Base-by-base conservation (phyloP, 2,797 vertebrate species). In the Melanotaenia parkinsoni region DNA sequence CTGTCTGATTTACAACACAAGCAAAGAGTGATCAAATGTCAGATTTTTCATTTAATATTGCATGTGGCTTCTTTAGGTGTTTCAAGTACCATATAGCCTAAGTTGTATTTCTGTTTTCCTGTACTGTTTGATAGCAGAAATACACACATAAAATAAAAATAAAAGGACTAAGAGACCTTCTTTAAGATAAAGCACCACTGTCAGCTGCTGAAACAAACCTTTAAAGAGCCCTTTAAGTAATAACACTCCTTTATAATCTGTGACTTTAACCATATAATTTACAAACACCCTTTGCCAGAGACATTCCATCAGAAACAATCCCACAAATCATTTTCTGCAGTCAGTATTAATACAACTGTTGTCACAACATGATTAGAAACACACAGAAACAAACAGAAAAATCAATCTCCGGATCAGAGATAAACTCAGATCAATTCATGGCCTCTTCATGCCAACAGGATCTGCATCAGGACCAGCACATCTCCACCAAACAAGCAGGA, bases 251-350 rank as follows among this genome's bases (percentile, higher is more conserved):
- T 56, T 38, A 50, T 24, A 51, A 53, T 18, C 53, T 43, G 56
- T 10, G 16, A 38, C 60, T 50, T 53, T 28, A 47, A 62, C 33
- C 32, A 33, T 47, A 30, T 76, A 60, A 83, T 84, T 81, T 75
- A 80, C 60, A 53, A 81, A 58, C 79, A 79, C 16, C 51, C 71
- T 72, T 66, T 3, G 58, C 69, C 64, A 70, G 73, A 85, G 81
- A 79, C 78, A 74, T 73, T 45, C 78, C 50, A 54, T 80, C 75
- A 81, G 53, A 74, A 81, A 72, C 57, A 7, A 37, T 79, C 83
- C 79, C 51, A 70, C 68, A 76, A 70, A 84, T 82, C 90, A 82
- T 84, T 73, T 83, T 16, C 57, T 58, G 77, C 45, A 51, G 64
- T 37, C 60, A 76, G 74, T 24, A 65, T 51, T 53, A 14, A 73